phyloP scores from a whole-genome alignment of 2,113 vertebrate species.

The Epinephelus fuscoguttatus region DNA sequence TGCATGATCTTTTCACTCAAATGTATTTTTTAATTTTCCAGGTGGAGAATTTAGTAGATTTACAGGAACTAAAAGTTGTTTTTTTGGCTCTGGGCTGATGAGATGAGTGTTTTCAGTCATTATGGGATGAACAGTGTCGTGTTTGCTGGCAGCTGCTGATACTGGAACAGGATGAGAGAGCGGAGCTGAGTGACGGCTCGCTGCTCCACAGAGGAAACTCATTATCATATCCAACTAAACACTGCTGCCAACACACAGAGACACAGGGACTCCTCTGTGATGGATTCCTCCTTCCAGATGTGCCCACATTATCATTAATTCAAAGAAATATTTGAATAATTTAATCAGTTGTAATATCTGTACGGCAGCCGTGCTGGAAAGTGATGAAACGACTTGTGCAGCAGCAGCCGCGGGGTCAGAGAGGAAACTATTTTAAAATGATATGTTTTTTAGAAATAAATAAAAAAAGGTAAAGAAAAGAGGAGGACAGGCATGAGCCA shows the following conservation, averaged over 20 bases:
- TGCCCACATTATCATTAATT: constrained; percentile 13
- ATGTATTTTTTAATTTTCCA: not conserved
- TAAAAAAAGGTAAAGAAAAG: too few species aligned
- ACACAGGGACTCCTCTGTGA: too few species aligned
- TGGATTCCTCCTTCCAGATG: not conserved
- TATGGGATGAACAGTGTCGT: not conserved
- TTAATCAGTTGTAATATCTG: constrained; percentile 6
- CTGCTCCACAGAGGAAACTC: constrained; percentile 40
- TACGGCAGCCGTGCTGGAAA: not conserved
- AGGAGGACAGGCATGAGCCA: too few species aligned
- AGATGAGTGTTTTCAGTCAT: not conserved
- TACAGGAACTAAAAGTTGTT: not conserved
- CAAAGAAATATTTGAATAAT: constrained; percentile 31
- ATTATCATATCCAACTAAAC: constrained; percentile 34
- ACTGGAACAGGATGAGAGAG: constrained; percentile 32
- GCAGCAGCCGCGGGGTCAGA: too few species aligned
- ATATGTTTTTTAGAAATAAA: too few species aligned
- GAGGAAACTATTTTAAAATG: too few species aligned
- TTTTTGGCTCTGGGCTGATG: not conserved
- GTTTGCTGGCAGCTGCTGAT: constrained; percentile 37
- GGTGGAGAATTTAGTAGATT: not conserved
- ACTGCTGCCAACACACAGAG: constrained; percentile 3
- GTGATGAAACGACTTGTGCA: not conserved
- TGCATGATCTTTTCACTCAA: too few species aligned
- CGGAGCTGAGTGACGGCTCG: constrained; percentile 39